phyloP scores from a whole-genome alignment of 2,113 vertebrate genomes.

The Onychostoma macrolepis region DNA sequence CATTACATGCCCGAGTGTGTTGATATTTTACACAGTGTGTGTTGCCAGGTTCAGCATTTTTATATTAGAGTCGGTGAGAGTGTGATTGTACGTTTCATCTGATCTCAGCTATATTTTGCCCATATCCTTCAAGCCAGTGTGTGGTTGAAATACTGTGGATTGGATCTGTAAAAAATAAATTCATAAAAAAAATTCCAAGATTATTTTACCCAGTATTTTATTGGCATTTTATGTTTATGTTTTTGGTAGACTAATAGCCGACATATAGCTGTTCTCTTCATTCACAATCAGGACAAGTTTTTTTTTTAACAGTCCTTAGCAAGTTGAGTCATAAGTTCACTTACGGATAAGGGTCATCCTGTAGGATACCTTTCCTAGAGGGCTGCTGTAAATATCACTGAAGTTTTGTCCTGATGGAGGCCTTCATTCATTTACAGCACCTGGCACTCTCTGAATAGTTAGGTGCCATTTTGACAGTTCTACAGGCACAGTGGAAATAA shows the following conservation, averaged over 20 bases:
- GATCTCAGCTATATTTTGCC: not conserved
- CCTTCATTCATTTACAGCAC: slow-evolving; percentile 1
- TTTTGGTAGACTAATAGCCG: not conserved
- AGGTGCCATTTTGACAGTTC: not conserved
- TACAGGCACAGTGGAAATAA: slow-evolving; percentile 21
- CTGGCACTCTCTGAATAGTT: slow-evolving; percentile 19
- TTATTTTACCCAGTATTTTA: not conserved
- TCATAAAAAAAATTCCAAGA: not conserved
- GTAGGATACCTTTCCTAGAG: not conserved
- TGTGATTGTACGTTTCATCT: not conserved
- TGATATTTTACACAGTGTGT: not conserved
- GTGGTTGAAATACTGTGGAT: not conserved
- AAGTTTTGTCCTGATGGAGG: not conserved
- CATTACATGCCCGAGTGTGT: slow-evolving; percentile 5
- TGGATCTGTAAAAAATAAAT: not conserved
- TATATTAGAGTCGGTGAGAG: not conserved
- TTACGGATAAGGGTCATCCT: not conserved
- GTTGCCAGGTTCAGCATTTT: not conserved
- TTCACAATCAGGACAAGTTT: no score
- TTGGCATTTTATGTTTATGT: not conserved
- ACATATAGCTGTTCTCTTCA: not conserved
- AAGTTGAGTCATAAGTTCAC: not conserved
- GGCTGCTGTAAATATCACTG: not conserved
- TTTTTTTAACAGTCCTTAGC: not conserved
- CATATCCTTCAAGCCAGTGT: not conserved